phyloP scores from a whole-genome alignment of 35 echinoderm and acorn worm genomes.

The Apostichopus parvimensis region DNA sequence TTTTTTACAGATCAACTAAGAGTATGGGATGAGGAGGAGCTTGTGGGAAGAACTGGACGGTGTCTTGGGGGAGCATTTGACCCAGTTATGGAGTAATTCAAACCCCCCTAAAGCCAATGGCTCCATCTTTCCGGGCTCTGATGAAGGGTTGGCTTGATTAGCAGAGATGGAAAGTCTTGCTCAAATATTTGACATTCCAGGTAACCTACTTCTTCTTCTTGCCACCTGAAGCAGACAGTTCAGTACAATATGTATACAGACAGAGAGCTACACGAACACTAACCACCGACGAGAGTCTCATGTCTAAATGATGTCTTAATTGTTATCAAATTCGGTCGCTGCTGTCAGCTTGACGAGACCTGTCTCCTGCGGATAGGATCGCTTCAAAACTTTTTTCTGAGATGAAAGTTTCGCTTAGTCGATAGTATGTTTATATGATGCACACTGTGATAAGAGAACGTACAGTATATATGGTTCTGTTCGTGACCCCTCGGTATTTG shows the following conservation, averaged over 20 bases:
- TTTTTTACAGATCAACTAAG: background rate
- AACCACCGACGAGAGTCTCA: background rate
- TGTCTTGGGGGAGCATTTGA: slow-evolving; percentile 45
- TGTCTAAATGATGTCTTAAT: slow-evolving; percentile 6
- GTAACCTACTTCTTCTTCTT: slow-evolving; percentile 21
- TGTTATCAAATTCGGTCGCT: background rate
- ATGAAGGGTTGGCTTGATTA: slow-evolving; percentile 20
- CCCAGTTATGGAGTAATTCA: slow-evolving; percentile 28
- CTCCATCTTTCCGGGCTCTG: background rate
- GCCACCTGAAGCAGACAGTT: background rate
- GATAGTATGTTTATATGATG: background rate
- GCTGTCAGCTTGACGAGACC: background rate
- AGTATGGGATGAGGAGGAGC: background rate
- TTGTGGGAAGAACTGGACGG: background rate
- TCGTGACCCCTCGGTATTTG: no score
- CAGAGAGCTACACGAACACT: no score
- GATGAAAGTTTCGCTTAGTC: background rate
- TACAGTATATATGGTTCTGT: no score
- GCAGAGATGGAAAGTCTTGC: background rate
- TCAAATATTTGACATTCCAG: slow-evolving; percentile 42
- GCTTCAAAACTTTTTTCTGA: background rate
- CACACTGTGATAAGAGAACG: background rate
- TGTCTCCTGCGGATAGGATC: background rate
- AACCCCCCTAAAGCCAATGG: slow-evolving; percentile 12
- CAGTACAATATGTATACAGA: no score